Base-by-base conservation (phyloP, 2,113 vertebrate genomes). In the Tapirus terrestris region DNA sequence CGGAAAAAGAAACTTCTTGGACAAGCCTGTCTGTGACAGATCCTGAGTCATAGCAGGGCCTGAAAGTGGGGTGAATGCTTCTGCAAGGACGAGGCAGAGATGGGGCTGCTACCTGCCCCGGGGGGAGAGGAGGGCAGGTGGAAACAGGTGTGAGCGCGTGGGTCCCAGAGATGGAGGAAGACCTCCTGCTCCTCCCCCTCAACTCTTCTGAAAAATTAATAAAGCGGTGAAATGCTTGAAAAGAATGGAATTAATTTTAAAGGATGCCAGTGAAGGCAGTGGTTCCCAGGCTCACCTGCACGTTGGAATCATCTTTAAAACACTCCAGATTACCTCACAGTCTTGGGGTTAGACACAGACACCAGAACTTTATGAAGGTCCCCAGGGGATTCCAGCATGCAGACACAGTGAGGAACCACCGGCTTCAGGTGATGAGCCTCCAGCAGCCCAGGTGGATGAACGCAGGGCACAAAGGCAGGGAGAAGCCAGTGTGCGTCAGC, bases 371-470 rank as follows among this genome's bases (percentile, higher is more conserved):
- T 68, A 61, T 56, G 48, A 43, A 72, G 18, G 8, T 79, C 8
- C 25, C n/a, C 7, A 1, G 16, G 9, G 63, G 25, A 16, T 39
- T 29, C 25, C 36, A 33, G 5, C 0, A 1, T 27, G 31, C 65
- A 39, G 48, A 29, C n/a, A 6, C 0, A 2, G 36, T 82, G 68
- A 81, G 45, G 36, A 60, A 53, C 5, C 31, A 6, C 27, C 6
- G 10, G 8, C 8, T 81, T 45, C 83, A 80, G 72, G n/a, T 6
- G 43, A 17, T 31, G 45, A 70, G n/a, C 6, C 20, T 73, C 27
- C 21, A 18, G 73, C 3, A 72, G 36, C 39, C 23, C 68, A 45
- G 72, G 61, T 3, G 12, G 68, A 17, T 8, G 5, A 33, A 11
- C 1, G 8, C 48, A 67, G 27, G 29, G 48, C 21, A 36, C 48